These are phyloP conservation scores for Dermatemys mawii DNA, from an alignment of 2,113 vertebrate genomes.

Conservation along the genomic window DNA sequence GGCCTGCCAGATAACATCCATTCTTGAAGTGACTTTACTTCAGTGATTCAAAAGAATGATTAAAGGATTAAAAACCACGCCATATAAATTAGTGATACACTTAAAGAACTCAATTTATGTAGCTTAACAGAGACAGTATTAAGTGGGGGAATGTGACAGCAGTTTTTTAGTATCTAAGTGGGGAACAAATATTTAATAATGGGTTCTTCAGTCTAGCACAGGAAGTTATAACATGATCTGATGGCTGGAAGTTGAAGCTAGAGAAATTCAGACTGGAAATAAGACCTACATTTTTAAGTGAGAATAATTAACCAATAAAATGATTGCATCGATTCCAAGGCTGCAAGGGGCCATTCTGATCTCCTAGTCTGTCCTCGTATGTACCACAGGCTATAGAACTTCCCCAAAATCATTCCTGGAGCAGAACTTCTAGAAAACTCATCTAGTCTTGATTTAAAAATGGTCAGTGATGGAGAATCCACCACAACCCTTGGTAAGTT, in stretches of 20 bases:
- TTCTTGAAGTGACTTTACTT: not conserved
- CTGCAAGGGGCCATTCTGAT: not conserved
- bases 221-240: too few species aligned
- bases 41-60: not conserved
- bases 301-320: too few species aligned
- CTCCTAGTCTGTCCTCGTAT: too few species aligned
- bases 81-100: not conserved
- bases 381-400: not conserved
- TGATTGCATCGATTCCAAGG: not conserved
- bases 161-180: not conserved
- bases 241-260: too few species aligned
- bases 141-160: not conserved
- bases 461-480: not conserved
- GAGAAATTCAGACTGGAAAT: too few species aligned
- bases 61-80: not conserved
- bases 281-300: too few species aligned
- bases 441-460: not conserved
- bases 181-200: too few species aligned
- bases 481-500: not conserved
- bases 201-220: too few species aligned
- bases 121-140: not conserved
- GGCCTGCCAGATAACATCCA: not conserved
- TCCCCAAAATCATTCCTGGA: not conserved
- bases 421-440: not conserved
- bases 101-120: not conserved